Percentiles rank a stretch among this genome's conserved stretches.
phyloP scores from a whole-genome alignment of 2,888 invertebrate species.

The Temnothorax unifasciatus region DNA sequence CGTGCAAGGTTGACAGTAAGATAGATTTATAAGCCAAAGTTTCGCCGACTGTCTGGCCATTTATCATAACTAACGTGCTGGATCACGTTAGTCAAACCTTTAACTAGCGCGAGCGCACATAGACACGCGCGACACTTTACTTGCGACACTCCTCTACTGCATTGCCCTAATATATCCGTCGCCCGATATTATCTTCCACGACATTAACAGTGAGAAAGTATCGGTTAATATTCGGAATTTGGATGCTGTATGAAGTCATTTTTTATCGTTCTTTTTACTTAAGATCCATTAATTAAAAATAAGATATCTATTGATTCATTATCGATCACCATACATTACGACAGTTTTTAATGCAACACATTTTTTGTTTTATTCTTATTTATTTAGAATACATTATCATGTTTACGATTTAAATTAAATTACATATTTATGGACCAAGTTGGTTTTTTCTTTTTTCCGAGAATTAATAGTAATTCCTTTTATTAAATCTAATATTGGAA shows the following conservation, averaged over 20 bases:
- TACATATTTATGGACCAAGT: background rate
- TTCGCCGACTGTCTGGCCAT: constrained; percentile 53
- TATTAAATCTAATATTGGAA: background rate
- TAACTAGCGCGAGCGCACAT: constrained; percentile 37
- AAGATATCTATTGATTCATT: background rate
- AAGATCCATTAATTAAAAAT: background rate
- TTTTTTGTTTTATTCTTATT: background rate
- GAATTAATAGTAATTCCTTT: background rate
- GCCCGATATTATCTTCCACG: constrained; percentile 15
- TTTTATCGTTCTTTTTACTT: background rate
- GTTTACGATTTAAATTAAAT: background rate
- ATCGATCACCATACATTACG: background rate
- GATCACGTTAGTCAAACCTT: constrained; percentile 46
- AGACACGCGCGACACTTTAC: constrained; percentile 44
- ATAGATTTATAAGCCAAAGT: constrained; percentile 63
- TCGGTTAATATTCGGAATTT: constrained; percentile 6
- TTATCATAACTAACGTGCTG: constrained; percentile 52
- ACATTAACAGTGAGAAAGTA: background rate
- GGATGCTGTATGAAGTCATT: background rate
- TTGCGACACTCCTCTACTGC: constrained; percentile 29
- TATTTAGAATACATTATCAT: background rate
- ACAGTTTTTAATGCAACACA: background rate
- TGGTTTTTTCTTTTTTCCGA: background rate
- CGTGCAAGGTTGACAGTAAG: constrained; percentile 57
- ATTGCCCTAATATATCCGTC: constrained; percentile 31